Evolutionary conservation across 1,140 invertebrate genomes (phyloP).

Genomic region (Nebria ingens): DNA sequence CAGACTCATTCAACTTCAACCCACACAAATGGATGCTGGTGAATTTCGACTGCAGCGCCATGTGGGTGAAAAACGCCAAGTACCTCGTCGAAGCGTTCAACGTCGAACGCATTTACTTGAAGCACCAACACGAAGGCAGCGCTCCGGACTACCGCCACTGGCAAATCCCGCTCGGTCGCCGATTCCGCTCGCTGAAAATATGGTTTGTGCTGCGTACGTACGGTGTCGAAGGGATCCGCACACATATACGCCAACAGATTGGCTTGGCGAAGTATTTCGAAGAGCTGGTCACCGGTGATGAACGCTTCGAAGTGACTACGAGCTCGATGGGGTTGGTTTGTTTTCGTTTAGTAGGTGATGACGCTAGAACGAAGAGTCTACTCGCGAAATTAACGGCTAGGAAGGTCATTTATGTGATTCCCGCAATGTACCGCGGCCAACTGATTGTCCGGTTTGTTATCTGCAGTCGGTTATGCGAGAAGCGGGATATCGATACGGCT

Average conservation of each 20-base stretch:
- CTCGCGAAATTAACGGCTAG: constrained; percentile 64
- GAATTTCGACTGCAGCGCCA: constrained; percentile 85
- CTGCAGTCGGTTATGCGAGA: constrained; percentile 58
- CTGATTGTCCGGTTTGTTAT: constrained; percentile 77
- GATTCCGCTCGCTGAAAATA: constrained; percentile 86
- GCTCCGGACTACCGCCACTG: constrained; percentile 89
- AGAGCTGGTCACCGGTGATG: constrained; percentile 53
- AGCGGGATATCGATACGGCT: constrained; percentile 65
- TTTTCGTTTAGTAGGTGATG: constrained; percentile 71
- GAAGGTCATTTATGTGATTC: constrained; percentile 75
- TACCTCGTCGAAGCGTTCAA: constrained; percentile 80
- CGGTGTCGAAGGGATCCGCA: constrained; percentile 71
- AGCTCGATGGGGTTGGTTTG: constrained; percentile 72
- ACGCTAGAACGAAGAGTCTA: constrained; percentile 62
- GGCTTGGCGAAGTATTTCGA: constrained; percentile 69
- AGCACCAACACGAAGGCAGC: constrained; percentile 53
- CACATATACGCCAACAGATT: constrained; percentile 68
- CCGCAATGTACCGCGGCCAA: constrained; percentile 53
- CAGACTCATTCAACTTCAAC: constrained; percentile 85
- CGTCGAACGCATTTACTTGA: constrained; percentile 84
- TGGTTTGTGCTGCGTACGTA: constrained; percentile 87
- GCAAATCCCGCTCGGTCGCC: constrained; percentile 85
- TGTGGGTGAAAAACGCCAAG: constrained; percentile 77
- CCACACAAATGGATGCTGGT: constrained; percentile 89
- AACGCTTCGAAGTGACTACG: constrained; percentile 56